A percentile compares a stretch with the other conserved stretches of the same genome.
Evolutionary conservation across 53 echinoderm and acorn worm genomes (phyloP).

Genomic region (Antedon mediterranea): DNA sequence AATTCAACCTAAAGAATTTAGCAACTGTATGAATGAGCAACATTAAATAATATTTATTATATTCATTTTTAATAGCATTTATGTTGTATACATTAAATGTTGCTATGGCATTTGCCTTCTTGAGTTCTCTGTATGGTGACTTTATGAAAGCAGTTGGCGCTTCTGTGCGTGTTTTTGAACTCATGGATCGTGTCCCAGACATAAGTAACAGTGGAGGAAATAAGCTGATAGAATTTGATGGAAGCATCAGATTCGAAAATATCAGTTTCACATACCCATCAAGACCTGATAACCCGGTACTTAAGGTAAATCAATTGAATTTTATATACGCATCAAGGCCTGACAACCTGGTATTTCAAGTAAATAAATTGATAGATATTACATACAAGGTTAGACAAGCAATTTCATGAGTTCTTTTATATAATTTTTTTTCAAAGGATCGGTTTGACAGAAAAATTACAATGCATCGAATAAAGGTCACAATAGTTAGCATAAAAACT

Average conservation of each 20-base stretch:
- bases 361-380: too few relatives aligned
- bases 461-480: too few relatives aligned
- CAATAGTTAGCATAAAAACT: too few relatives aligned
- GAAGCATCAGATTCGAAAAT: slow-evolving; percentile 43
- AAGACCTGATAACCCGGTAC: slow-evolving; percentile 67
- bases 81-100: slow-evolving; percentile 97
- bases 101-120: slow-evolving; percentile 95
- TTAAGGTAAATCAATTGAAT: slow-evolving; percentile 39
- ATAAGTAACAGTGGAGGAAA: slow-evolving; percentile 54
- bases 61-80: slow-evolving; percentile 39
- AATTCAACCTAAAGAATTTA: too few relatives aligned
- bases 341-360: too few relatives aligned
- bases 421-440: neutral
- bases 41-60: too few relatives aligned
- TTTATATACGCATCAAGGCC: too few relatives aligned
- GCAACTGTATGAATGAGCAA: too few relatives aligned
- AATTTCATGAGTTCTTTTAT: neutral
- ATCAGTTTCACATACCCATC: slow-evolving; percentile 83
- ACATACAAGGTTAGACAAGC: too few relatives aligned
- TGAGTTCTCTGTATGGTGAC: slow-evolving; percentile 84
- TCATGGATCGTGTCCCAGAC: slow-evolving; percentile 71
- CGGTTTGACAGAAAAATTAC: too few relatives aligned
- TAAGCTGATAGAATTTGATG: slow-evolving; percentile 42
- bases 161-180: slow-evolving; percentile 67
- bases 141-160: slow-evolving; percentile 98